Conservation (phyloP, 2,888 invertebrate species). For the Ormyrus pomaceus region DNA sequence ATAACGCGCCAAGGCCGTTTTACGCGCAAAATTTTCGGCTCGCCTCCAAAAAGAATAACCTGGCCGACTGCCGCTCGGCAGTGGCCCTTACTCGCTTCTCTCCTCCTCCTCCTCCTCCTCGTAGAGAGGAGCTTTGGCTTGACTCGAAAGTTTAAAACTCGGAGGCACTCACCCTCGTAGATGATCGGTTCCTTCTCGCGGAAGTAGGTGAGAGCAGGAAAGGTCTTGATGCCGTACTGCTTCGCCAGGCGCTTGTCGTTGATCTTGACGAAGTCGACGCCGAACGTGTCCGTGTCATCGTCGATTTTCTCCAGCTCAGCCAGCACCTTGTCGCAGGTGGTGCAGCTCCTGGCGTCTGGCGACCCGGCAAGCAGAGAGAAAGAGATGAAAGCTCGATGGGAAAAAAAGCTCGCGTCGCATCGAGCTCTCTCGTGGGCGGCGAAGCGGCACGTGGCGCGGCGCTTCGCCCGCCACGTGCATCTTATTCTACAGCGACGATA, state of each 20-base stretch:
- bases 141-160: background rate
- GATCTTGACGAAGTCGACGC: slow-evolving; percentile 96
- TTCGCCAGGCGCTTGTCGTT: slow-evolving; percentile 97
- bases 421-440: no score
- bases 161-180: slow-evolving; percentile 86
- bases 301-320: slow-evolving; percentile 95
- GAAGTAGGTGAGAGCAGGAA: slow-evolving; percentile 97
- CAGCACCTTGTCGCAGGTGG: slow-evolving; percentile 93
- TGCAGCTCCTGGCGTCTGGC: slow-evolving; percentile 92
- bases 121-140: background rate
- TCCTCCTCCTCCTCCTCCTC: slow-evolving; percentile 19
- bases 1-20: slow-evolving; percentile 52
- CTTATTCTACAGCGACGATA: background rate
- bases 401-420: no score
- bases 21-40: slow-evolving; percentile 59
- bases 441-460: background rate
- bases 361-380: background rate
- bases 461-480: background rate
- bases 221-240: slow-evolving; percentile 96
- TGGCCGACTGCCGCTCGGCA: slow-evolving; percentile 60
- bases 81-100: slow-evolving; percentile 32
- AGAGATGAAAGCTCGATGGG: no score
- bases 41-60: slow-evolving; percentile 66
- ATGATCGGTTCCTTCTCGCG: slow-evolving; percentile 97
- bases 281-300: slow-evolving; percentile 95